A percentile compares a stretch with the other conserved stretches of the same genome.
Evolutionary conservation across 2,797 vertebrate species (phyloP).

Genomic region (Pterois miles): DNA sequence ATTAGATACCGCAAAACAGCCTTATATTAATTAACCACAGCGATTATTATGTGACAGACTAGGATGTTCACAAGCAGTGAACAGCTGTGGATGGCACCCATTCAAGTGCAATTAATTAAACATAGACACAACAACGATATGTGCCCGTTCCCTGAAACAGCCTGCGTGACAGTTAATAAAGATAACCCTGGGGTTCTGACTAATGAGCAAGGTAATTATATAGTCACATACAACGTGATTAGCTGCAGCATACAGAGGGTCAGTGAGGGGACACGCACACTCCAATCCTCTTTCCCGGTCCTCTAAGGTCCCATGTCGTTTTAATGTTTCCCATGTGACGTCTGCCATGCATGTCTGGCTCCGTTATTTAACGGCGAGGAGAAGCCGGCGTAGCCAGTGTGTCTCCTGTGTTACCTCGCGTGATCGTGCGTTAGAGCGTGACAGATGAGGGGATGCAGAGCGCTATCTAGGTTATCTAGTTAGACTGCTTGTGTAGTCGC

Average conservation of each 20-base stretch:
- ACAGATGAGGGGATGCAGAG: constrained; percentile 25
- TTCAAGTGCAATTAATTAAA: constrained; percentile 54
- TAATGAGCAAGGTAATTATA: constrained; percentile 62
- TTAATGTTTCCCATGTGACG: constrained; percentile 70
- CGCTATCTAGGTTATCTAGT: constrained; percentile 55
- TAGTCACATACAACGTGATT: constrained; percentile 57
- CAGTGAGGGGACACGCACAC: constrained; percentile 39
- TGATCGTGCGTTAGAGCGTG: constrained; percentile 18
- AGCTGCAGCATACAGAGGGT: constrained; percentile 55
- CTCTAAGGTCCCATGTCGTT: constrained; percentile 65
- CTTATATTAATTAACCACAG: constrained; percentile 1
- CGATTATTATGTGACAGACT: neutral
- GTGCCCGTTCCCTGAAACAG: constrained; percentile 3
- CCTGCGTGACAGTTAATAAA: constrained; percentile 40
- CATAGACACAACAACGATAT: constrained; percentile 14
- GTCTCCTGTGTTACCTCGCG: constrained; percentile 31
- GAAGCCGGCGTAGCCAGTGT: constrained; percentile 10
- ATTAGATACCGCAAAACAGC: neutral
- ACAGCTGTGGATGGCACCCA: neutral
- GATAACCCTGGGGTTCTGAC: constrained; percentile 54
- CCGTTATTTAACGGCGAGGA: constrained; percentile 16
- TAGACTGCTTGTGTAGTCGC: constrained; percentile 34
- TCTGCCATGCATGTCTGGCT: constrained; percentile 39
- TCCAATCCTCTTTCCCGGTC: constrained; percentile 40
- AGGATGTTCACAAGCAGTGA: neutral